Base-by-base conservation (phyloP, 1,140 invertebrate genomes). In the Brachionus manjavacas region DNA sequence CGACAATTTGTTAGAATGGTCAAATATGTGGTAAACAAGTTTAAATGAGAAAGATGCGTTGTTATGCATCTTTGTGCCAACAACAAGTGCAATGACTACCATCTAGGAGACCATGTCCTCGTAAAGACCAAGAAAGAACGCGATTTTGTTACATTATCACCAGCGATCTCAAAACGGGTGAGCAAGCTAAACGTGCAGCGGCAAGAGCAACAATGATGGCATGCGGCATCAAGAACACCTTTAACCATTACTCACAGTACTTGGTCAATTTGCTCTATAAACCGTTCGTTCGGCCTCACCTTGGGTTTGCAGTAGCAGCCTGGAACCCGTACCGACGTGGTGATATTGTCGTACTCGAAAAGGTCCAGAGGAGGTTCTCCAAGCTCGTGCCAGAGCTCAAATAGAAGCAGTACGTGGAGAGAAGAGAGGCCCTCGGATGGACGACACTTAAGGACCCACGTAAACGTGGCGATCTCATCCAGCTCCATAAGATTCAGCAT, bases 1-100 rank as follows among this genome's bases (percentile, higher is more conserved):
- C 9, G 39, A 78, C 72, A 35, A 76, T 3, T 20, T 76, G 20
- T 25, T 41, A 35, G 72, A 16, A 46, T 76, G 31, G 72, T 3
- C 4, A 4, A 35, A 20, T 41, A 35, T 35, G 20, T 76, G 72
- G 72, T 7, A 41, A 39, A 39, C 31, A 35, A 46, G 31, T 25
- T 46, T 76, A 9, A 76, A 76, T 46, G 55, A 39, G 20, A 46
- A 23, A 76, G 55, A 16, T 76, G 72, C 28, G 20, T 35, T 23
- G 72, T 76, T 55, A 76, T 76, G 23, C 72, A 76, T 35, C 31
- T 76, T 76, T 31, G 72, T 39, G 35, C 25, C 20, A 76, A 28
- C 20, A 76, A 79, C 43, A 28, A 39, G 43, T 28, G 43, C 31
- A 35, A 35, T 28, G 74, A 46, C 23, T 79, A 79, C 43, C 16